A percentile compares a stretch with the other conserved stretches of the same genome.
phyloP scores from a whole-genome alignment of 2,113 vertebrate species.

The Aythya baeri region DNA sequence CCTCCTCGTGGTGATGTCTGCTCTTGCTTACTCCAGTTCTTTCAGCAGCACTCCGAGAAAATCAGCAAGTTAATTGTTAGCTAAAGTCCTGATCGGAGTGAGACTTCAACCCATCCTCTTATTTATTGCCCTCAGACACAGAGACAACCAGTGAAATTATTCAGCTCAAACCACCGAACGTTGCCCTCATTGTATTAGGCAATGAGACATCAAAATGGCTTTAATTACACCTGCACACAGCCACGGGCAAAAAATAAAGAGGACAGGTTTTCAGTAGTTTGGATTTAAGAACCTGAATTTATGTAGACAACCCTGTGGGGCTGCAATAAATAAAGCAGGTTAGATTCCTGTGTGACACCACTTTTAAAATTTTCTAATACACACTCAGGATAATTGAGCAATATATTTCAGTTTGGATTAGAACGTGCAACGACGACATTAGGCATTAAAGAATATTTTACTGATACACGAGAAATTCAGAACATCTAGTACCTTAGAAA shows the following conservation, averaged over 20 bases:
- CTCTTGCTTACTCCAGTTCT: neutral
- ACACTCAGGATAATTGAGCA: neutral
- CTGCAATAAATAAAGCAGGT: neutral
- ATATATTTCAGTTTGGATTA: neutral
- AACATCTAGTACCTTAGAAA: neutral
- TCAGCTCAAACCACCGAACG: neutral
- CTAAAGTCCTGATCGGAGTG: neutral
- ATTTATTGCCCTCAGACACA: neutral
- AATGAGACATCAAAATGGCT: neutral
- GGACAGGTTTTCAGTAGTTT: neutral
- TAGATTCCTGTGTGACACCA: neutral
- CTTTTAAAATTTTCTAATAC: neutral
- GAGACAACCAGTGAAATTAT: neutral
- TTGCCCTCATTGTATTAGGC: neutral
- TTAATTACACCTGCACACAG: constrained; percentile 30
- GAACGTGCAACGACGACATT: neutral
- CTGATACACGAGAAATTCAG: neutral
- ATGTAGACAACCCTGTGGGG: neutral
- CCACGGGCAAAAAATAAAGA: neutral
- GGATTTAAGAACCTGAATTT: neutral
- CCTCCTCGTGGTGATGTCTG: neutral
- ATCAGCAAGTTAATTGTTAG: neutral
- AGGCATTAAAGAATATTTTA: neutral
- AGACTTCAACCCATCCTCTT: neutral
- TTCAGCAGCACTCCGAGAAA: neutral